Evolutionary conservation across 2,888 invertebrate genomes (phyloP).

Genomic region (Bugula neritina): DNA sequence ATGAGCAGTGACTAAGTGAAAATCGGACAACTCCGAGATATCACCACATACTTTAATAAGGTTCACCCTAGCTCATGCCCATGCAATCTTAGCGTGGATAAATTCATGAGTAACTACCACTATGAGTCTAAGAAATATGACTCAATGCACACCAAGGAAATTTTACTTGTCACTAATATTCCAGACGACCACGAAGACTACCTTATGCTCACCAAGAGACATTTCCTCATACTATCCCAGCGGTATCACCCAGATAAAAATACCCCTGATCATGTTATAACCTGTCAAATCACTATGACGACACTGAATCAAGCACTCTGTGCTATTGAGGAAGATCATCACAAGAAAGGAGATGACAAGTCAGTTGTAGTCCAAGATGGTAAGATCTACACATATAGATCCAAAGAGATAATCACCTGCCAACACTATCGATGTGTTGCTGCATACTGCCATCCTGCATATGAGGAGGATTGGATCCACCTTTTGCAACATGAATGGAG

Average conservation of each 20-base stretch:
- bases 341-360: conserved; percentile 8
- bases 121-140: conserved; percentile 8
- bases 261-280: not conserved
- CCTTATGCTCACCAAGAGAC: conserved; percentile 18
- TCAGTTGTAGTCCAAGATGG: conserved; percentile 1
- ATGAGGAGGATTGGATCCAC: not conserved
- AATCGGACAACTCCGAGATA: conserved; percentile 14
- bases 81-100: conserved; percentile 1
- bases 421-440: not conserved
- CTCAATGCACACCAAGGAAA: not conserved
- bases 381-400: conserved; percentile 12
- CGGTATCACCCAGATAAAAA: conserved; percentile 23
- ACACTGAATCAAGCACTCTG: conserved; percentile 19
- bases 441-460: conserved; percentile 16
- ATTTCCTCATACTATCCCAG: conserved; percentile 21
- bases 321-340: not conserved
- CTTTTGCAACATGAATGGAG: not conserved
- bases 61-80: conserved; percentile 7
- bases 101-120: conserved; percentile 17
- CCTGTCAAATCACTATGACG: conserved; percentile 4
- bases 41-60: not conserved
- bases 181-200: not conserved
- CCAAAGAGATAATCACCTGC: conserved; percentile 17
- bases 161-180: conserved; percentile 4
- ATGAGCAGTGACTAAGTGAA: too few relatives aligned